phyloP scores from a whole-genome alignment of 2,797 vertebrate species.

The Stomatorhinus walkeri region DNA sequence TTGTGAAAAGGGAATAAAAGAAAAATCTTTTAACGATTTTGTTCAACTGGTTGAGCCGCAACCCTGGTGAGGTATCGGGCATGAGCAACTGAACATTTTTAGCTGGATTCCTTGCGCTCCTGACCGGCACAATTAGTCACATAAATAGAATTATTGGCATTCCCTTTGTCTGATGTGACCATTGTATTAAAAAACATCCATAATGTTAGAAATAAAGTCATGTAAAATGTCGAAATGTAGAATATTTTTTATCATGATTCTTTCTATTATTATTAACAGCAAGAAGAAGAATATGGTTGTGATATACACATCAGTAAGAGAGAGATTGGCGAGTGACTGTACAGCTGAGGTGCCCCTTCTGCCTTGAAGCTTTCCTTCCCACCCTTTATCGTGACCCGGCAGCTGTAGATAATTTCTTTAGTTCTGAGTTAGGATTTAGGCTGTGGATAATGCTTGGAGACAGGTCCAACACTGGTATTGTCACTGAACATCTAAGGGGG shows the following conservation, averaged over 20 bases:
- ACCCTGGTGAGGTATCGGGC: neutral
- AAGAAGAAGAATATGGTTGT: neutral
- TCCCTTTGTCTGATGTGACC: neutral
- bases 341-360: neutral
- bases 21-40: neutral
- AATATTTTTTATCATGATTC: neutral
- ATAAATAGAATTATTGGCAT: neutral
- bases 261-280: neutral
- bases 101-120: neutral
- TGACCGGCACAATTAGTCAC: neutral
- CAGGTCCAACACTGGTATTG: neutral
- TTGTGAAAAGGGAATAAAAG: neutral
- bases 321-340: neutral
- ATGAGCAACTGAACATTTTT: neutral
- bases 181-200: neutral
- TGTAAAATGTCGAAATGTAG: neutral
- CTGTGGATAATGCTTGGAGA: neutral
- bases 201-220: neutral
- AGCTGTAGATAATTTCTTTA: slow-evolving; percentile 12
- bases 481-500: neutral
- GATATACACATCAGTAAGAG: neutral
- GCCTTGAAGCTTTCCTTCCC: neutral
- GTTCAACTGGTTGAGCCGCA: neutral
- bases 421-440: neutral
- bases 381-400: neutral